Evolutionary conservation across 2,888 invertebrate genomes (phyloP), one percentile per base, ranked within the genome.

Genomic region (Heliconius hortense): DNA sequence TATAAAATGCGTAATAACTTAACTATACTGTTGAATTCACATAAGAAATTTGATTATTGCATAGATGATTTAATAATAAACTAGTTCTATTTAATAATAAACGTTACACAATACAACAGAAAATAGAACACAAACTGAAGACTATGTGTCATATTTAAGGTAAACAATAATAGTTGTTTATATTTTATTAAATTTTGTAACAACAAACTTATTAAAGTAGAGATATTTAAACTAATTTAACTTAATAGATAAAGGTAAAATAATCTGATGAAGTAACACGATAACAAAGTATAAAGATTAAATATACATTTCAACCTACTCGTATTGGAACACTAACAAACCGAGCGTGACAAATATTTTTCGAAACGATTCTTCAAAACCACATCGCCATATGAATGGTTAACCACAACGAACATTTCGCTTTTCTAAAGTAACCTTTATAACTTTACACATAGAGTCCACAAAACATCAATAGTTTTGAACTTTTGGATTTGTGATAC

Each of bases 361-460:
- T 64, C 62, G 39, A 64, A 70, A 76, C 63, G 31, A 74, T 69
- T 69, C 74, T 73, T 74, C 62, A 48, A 77, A 72, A 76, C 78
- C 78, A 74, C 77, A 77, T 77, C 60, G 73, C 59, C 73, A 69
- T 73, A 72, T 74, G 74, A 75, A 72, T 77, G 73, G 53, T 74
- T 73, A 76, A 69, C 74, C 72, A 72, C 75, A 74, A 60, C 59
- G 13, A 35, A 13, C 13, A 48, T 43, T 64, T 10, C 72, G 28
- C n/a, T 68, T 67, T 39, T 62, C 26, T 35, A 77, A 76, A 72
- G n/a, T 72, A 66, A 28, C 48, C 75, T 73, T 70, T 79, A 76
- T 76, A n/a, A 21, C 1, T 1, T 28, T n/a, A 1, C 0, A 5
- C 0, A 31, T 76, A 77, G 24, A 69, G n/a, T 35, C 62, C 43